phyloP scores from a whole-genome alignment of 2,888 invertebrate genomes.

The Ecdyonurus torrentis region DNA sequence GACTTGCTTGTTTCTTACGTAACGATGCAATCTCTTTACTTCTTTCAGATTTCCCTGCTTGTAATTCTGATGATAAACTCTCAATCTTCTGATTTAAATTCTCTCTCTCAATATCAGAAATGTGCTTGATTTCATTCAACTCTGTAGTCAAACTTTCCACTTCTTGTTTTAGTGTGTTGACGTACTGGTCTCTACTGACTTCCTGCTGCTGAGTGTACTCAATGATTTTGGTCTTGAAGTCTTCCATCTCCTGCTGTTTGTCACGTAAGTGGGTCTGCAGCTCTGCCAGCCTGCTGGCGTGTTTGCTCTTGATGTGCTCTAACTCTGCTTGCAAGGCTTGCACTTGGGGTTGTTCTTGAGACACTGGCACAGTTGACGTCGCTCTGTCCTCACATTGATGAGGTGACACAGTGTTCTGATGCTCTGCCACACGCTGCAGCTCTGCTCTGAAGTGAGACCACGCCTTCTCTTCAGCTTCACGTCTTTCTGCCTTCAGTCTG shows the following conservation, averaged over 20 bases:
- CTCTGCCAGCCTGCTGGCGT: constrained; percentile 29
- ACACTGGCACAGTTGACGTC: neutral
- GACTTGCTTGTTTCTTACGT: neutral
- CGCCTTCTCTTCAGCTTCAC: constrained; percentile 25
- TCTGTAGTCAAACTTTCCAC: neutral
- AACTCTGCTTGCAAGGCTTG: constrained; percentile 19
- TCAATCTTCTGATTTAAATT: neutral
- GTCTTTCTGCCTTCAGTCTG: neutral
- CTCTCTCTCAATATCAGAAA: neutral
- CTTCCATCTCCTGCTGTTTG: constrained; percentile 36
- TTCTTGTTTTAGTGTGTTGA: neutral
- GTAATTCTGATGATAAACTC: neutral
- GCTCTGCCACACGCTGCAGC: constrained; percentile 17
- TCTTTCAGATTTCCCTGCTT: neutral
- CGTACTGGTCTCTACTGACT: neutral
- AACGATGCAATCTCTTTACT: neutral
- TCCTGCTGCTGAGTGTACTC: constrained; percentile 8
- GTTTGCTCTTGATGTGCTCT: constrained; percentile 34
- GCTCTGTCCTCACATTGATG: neutral
- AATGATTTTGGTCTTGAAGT: constrained; percentile 33
- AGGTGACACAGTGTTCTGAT: constrained; percentile 25
- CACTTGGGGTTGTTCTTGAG: neutral
- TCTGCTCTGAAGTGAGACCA: constrained; percentile 1
- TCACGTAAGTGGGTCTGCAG: constrained; percentile 32
- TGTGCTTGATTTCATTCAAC: neutral